Percentiles rank a stretch among this genome's conserved stretches.
Conservation (phyloP, 2,888 invertebrate species). For the Brassicogethes aeneus region DNA sequence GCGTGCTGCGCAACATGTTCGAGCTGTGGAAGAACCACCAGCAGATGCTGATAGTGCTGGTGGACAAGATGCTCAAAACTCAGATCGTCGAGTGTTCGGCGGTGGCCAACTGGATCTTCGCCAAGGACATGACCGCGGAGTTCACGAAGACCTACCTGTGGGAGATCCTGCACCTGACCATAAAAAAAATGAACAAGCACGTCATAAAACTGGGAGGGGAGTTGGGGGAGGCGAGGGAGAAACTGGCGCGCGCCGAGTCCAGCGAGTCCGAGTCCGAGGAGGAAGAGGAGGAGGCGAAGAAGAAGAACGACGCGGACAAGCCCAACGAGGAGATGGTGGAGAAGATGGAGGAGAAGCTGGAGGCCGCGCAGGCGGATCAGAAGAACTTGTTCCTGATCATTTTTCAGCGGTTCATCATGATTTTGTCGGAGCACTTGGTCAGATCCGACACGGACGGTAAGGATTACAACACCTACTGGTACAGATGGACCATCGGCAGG, state of each 20-base stretch:
- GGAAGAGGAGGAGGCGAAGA: constrained; percentile 39
- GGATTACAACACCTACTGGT: constrained; percentile 93
- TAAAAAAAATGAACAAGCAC: constrained; percentile 94
- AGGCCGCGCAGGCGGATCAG: constrained; percentile 92
- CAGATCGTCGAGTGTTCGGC: constrained; percentile 95
- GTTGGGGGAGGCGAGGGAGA: constrained; percentile 76
- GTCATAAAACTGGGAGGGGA: constrained; percentile 78
- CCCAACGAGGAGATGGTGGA: constrained; percentile 82
- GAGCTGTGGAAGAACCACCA: constrained; percentile 94
- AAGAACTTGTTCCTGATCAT: constrained; percentile 95
- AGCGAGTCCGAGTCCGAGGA: constrained; percentile 79
- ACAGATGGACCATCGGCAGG: constrained; percentile 89
- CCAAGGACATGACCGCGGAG: constrained; percentile 82
- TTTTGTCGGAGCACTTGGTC: constrained; percentile 90
- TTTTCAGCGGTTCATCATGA: constrained; percentile 97
- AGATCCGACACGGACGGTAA: constrained; percentile 87
- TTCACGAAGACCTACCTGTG: constrained; percentile 93
- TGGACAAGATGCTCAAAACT: constrained; percentile 95
- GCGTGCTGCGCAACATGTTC: constrained; percentile 83
- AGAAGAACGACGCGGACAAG: constrained; percentile 45
- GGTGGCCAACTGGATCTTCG: constrained; percentile 97
- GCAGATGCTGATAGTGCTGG: constrained; percentile 93
- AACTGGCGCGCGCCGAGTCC: constrained; percentile 73
- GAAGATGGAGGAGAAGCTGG: constrained; percentile 90
- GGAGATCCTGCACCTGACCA: constrained; percentile 93